Evolutionary conservation across 2,888 invertebrate genomes (phyloP), one percentile per base, ranked within the genome.

Genomic region (Andrena chrysosceles): DNA sequence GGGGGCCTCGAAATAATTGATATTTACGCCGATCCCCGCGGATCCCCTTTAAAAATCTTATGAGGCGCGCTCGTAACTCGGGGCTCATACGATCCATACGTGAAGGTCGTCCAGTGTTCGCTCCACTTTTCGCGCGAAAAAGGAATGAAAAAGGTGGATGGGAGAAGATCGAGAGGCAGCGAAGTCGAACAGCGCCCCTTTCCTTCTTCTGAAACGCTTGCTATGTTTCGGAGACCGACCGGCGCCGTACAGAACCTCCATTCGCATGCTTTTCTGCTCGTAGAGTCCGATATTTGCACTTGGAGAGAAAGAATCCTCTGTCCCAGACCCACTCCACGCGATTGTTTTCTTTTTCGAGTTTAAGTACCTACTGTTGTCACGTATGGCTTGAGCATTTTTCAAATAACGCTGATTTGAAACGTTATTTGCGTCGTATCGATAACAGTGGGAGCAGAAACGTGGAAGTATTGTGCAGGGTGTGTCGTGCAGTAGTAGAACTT

Each of bases 31-130:
- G 29, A 20, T 59, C 54, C 69, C 20, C 63, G 54, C 4, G 70
- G 67, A 74, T 60, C 62, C 49, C 64, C 77, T 79, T 42, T 62
- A 29, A 79, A 87, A 80, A 80, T 81, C 69, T 79, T 64, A 72
- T 73, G 77, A 70, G 68, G 70, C 42, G 64, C 60, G 63, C 56
- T 67, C 35, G 67, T 71, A 68, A 60, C 48, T 67, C 26, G n/a
- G 42, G 54, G 74, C 62, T 69, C 82, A 91, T 88, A 84, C 89
- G 90, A 91, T 91, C 89, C 85, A 80, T 83, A 79, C 86, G 72
- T 72, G 91, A 92, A 92, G 91, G 91, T 87, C 90, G 87, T 86
- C 91, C 87, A 73, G 91, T 89, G 85, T 83, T 89, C 90, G 90
- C 86, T 89, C 89, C 87, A 90, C 85, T 91, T 91, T 91, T 89